Base-by-base conservation (phyloP, 2,888 invertebrate genomes). In the Acrobasis repandana region DNA sequence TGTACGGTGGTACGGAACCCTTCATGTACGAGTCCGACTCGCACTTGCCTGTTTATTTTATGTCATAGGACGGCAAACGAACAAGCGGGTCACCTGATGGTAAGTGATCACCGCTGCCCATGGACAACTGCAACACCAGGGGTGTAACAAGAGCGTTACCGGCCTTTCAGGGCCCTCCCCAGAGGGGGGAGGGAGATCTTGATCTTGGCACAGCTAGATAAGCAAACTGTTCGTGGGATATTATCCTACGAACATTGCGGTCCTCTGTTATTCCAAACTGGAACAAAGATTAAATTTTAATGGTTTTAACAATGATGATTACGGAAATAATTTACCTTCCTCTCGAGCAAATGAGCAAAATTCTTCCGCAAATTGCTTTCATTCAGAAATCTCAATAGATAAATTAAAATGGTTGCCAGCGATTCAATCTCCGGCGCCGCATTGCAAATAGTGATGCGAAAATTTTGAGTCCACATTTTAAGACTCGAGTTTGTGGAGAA, bases 351-450 rank as follows among this genome's bases (percentile, higher is more conserved):
- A 49, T 50, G 50, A 28, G 50, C 28, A 33, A 50, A 50, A 50
- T 50, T 50, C 50, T 50, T 28, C 50, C 28, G 5, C 50, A 50
- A 50, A 50, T 50, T 50, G 50, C 50, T 50, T 50, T 28, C 50
- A 50, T 50, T 50, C 50, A 50, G 28, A 50, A 50, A 20, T 50
- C 50, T 50, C 50, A 50, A 50, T 50, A 50, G 50, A 50, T 50
- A 50, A 50, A 50, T 50, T 50, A 50, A 50, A 50, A 50, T 50
- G 50, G 50, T 20, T 28, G 50, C 50, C 28, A 14, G 14, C 14
- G 14, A 47, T 50, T 8, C 20, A 50, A 50, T 50, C 50, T 50
- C 50, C 28, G 50, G 49, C 18, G 16, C 48, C 48, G 18, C 48
- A 9, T 10, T 20, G 14, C n/a, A 20, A 28, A 20, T 28, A 50